A percentile compares a stretch with the other conserved stretches of the same genome.
phyloP scores from a whole-genome alignment of 1,140 invertebrate species.

The Zaprionus gabonicus region DNA sequence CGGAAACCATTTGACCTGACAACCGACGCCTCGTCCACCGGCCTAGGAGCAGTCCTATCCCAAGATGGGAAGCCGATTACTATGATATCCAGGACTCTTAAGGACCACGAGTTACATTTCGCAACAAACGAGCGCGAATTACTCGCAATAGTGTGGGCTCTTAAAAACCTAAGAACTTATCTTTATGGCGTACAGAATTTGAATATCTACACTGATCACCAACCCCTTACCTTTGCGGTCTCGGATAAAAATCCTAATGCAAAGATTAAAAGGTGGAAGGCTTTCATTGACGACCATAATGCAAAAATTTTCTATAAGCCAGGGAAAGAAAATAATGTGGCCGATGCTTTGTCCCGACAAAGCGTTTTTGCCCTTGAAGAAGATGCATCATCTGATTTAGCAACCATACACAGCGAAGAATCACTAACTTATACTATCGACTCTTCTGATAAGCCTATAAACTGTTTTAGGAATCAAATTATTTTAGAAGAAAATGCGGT shows the following conservation, averaged over 20 bases:
- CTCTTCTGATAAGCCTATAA: constrained; percentile 23
- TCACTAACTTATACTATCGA: constrained; percentile 6
- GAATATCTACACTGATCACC: background rate
- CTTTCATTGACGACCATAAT: too few relatives aligned
- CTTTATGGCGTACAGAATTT: constrained; percentile 5
- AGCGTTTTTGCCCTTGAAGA: too few relatives aligned
- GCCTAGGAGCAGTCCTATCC: background rate
- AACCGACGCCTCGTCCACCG: background rate
- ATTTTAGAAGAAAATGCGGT: constrained; percentile 21
- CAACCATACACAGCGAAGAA: too few relatives aligned
- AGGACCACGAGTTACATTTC: constrained; percentile 1
- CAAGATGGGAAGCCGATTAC: background rate
- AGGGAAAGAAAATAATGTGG: too few relatives aligned
- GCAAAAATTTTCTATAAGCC: too few relatives aligned
- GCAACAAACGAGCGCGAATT: background rate
- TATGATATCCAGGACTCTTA: constrained; percentile 3
- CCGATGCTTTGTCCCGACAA: too few relatives aligned
- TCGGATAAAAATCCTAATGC: background rate
- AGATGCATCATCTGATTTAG: too few relatives aligned
- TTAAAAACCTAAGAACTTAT: background rate
- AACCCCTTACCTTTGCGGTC: constrained; percentile 1
- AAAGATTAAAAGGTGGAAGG: too few relatives aligned
- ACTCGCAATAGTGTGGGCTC: constrained; percentile 1
- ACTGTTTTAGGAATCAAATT: constrained; percentile 39
- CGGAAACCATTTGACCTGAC: background rate